Percentiles rank a stretch among this genome's conserved stretches.
Conservation (phyloP, 2,888 invertebrate genomes). For the Eupithecia insigniata region DNA sequence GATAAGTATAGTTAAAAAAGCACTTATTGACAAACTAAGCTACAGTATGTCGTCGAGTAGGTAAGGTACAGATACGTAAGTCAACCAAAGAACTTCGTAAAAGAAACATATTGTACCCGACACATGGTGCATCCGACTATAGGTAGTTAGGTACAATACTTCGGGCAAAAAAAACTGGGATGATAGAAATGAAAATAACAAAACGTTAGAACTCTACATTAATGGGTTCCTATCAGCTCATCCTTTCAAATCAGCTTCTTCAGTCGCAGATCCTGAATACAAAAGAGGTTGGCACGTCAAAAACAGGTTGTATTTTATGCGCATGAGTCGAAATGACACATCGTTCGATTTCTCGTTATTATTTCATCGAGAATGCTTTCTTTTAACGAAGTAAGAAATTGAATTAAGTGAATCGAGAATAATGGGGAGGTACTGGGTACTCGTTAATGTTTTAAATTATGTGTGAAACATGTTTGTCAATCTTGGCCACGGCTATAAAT, state of each 20-base stretch:
- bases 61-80: too few relatives aligned
- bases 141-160: background rate
- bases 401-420: conserved; percentile 24
- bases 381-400: conserved; percentile 18
- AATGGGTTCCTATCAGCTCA: background rate
- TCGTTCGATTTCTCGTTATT: conserved; percentile 30
- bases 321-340: conserved; percentile 26
- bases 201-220: background rate
- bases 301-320: conserved; percentile 58
- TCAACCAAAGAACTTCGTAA: too few relatives aligned
- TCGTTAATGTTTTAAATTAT: conserved; percentile 14
- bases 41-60: too few relatives aligned
- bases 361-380: conserved; percentile 33
- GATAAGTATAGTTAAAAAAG: too few relatives aligned
- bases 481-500: conserved; percentile 7
- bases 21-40: too few relatives aligned
- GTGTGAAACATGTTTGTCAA: conserved; percentile 18
- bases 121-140: too few relatives aligned
- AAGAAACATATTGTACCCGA: too few relatives aligned
- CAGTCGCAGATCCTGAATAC: conserved; percentile 2
- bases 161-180: background rate
- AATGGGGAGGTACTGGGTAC: conserved; percentile 15
- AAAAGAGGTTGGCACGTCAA: conserved; percentile 39
- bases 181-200: background rate
- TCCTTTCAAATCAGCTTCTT: background rate